Base-by-base conservation (phyloP, 2,888 invertebrate genomes). In the Megastigmus dorsalis region DNA sequence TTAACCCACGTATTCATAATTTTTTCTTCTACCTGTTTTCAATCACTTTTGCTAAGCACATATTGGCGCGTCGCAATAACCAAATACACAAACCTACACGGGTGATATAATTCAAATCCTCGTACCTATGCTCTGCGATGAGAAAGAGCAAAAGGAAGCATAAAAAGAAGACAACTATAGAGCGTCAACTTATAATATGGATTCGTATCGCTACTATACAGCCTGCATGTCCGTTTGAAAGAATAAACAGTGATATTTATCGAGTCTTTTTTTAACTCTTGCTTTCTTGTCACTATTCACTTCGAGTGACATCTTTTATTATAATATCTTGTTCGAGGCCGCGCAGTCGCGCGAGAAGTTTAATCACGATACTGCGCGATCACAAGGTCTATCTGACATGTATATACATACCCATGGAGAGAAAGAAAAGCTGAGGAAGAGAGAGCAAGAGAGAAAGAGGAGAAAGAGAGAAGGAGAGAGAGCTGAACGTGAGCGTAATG, bases 121-220 rank as follows among this genome's bases (percentile, higher is more conserved):
- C 13, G 18, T 18, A n/a, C n/a, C n/a, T n/a, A n/a, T n/a, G 15
- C 45, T 10, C 52, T 30, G 28, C 28, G 6, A 7, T 15, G 9
- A 33, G 33, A 3, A 4, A 10, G 18, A 33, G 18, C 30, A 28
- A 55, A 30, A 54, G 30, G 3, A 41, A n/a, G 41, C 15, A 3
- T 18, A 54, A 54, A 54, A 15, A 54, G 30, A 54, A n/a, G 52
- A 6, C 18, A 63, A 63, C 48, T n/a, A n/a, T n/a, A 63, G 38
- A 66, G 65, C 41, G 54, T 54, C 54, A 66, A 66, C 65, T 30
- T 66, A 41, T 54, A 66, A 54, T 66, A n/a, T 66, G 65, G 15
- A 13, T 20, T 3, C 23, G 18, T 10, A 15, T 36, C 50, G 23
- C 36, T n/a, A n/a, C n/a, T n/a, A 6, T 9, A 9, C 18, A 10